Percentiles rank a stretch among this genome's conserved stretches.
phyloP scores from a whole-genome alignment of 2,797 vertebrate genomes.

The Myiotriccus ornatus region DNA sequence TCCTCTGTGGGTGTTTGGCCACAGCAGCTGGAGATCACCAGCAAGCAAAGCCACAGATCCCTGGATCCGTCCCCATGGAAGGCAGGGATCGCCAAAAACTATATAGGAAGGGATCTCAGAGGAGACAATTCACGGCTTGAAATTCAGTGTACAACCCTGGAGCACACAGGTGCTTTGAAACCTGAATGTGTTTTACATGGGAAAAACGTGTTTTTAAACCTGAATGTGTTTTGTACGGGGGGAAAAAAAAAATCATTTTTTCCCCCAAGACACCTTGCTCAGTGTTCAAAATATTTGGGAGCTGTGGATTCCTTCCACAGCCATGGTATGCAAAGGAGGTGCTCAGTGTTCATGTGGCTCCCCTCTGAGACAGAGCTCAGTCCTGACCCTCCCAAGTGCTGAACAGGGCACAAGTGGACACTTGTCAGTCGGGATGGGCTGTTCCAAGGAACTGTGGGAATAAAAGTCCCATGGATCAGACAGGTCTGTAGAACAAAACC shows the following conservation, averaged over 20 bases:
- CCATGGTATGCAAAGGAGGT: neutral
- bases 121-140: neutral
- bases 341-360: neutral
- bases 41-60: fast-evolving
- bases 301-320: neutral
- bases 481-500: neutral
- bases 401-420: neutral
- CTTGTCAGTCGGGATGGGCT: neutral
- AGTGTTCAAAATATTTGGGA: neutral
- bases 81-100: neutral
- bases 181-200: neutral
- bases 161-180: neutral
- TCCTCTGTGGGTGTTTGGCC: neutral
- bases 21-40: neutral
- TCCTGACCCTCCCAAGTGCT: neutral
- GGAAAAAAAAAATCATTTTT: neutral
- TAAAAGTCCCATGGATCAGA: neutral
- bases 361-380: neutral
- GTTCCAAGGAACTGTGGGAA: neutral
- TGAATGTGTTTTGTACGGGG: neutral
- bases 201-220: neutral
- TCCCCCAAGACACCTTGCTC: neutral
- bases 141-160: neutral
- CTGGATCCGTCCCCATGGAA: fast-evolving
- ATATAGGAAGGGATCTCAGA: neutral